These are phyloP conservation scores for Rhaphigaster nebulosa DNA, from an alignment of 2,888 invertebrate genomes.

Conservation along the genomic window DNA sequence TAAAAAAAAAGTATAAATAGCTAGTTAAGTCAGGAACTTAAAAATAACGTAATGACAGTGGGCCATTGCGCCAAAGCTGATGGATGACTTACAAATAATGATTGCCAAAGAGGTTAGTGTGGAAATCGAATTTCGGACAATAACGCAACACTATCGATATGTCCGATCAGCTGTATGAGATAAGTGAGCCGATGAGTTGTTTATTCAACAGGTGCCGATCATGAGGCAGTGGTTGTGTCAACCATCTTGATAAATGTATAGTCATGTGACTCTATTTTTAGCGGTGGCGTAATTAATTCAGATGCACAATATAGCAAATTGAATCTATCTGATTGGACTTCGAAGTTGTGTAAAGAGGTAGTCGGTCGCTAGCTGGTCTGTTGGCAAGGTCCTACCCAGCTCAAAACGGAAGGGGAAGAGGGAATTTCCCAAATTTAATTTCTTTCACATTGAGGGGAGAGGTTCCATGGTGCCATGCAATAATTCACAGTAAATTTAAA, in stretches of 20 bases:
- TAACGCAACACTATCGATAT: slow-evolving; percentile 7
- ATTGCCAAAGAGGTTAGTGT: background rate
- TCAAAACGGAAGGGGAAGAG: too few species aligned
- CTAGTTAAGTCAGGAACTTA: background rate
- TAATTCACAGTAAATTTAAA: too few species aligned
- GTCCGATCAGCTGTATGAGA: background rate
- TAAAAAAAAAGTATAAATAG: background rate
- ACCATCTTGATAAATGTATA: background rate
- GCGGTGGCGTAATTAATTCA: background rate
- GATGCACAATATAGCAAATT: background rate
- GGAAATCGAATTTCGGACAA: slow-evolving; percentile 11
- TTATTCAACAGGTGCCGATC: slow-evolving; percentile 14
- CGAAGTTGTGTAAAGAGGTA: background rate
- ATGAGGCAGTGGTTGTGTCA: background rate
- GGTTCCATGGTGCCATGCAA: too few species aligned
- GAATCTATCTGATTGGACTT: background rate
- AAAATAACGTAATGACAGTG: background rate
- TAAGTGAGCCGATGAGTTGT: slow-evolving; percentile 5
- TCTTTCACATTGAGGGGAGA: too few species aligned
- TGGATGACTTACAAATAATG: slow-evolving; percentile 11
- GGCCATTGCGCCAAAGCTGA: background rate
- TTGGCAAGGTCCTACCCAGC: too few species aligned
- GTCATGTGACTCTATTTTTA: background rate
- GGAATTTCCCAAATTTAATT: too few species aligned
- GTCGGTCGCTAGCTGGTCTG: background rate